Conservation (phyloP, 2,888 invertebrate species). For the Leptopilina syphax region DNA sequence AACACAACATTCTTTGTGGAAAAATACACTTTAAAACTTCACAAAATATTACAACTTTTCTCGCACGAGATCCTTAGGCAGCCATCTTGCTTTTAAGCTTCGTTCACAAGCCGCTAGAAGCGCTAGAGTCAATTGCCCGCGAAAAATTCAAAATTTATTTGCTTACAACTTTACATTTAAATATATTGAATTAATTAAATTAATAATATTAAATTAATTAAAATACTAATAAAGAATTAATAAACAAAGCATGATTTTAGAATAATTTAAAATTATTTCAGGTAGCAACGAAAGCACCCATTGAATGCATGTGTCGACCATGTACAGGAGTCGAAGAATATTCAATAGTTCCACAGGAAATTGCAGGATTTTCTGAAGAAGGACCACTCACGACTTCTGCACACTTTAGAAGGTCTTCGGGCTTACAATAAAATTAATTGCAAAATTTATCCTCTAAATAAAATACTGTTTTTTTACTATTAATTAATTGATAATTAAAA, state of each 20-base stretch:
- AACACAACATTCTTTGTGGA: neutral
- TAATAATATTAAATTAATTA: too few species aligned
- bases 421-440: constrained; percentile 59
- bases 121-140: neutral
- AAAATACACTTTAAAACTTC: neutral
- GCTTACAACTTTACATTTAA: too few species aligned
- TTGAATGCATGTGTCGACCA: constrained; percentile 96
- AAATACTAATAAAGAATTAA: too few species aligned
- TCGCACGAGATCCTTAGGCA: neutral
- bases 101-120: neutral
- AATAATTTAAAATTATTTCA: constrained; percentile 71
- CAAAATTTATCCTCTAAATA: neutral
- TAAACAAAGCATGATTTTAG: too few species aligned
- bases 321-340: constrained; percentile 93
- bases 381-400: constrained; percentile 84
- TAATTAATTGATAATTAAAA: neutral
- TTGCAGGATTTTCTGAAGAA: constrained; percentile 90
- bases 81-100: constrained; percentile 31
- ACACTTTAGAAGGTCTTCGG: constrained; percentile 85
- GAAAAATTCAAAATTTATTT: neutral
- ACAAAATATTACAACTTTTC: neutral
- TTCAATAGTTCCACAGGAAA: constrained; percentile 92
- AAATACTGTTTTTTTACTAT: neutral
- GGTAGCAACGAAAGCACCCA: constrained; percentile 94
- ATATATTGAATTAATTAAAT: too few species aligned